Conservation (phyloP, 53 echinoderm and acorn worm genomes). For the Luidia sarsii region DNA sequence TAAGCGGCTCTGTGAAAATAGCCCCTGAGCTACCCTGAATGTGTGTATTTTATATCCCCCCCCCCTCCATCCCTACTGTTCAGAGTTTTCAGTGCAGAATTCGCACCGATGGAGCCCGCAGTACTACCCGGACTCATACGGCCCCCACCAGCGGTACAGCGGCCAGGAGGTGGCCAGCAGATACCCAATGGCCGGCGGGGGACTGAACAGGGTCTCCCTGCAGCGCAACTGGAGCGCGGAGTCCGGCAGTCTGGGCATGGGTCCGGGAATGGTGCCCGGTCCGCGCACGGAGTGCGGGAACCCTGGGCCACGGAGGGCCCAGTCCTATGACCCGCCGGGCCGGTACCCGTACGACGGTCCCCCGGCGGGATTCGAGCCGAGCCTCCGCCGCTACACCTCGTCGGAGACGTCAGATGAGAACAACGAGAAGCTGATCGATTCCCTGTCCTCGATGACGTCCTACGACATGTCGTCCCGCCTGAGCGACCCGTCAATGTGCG, state of each 20-base stretch:
- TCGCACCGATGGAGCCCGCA: conserved; percentile 1
- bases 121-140: background rate
- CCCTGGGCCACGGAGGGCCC: background rate
- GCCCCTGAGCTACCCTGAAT: too few species aligned
- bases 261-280: background rate
- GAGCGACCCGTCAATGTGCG: conserved; percentile 11
- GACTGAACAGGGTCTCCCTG: conserved; percentile 4
- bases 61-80: background rate
- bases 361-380: background rate
- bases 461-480: conserved; percentile 6
- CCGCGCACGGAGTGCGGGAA: conserved; percentile 7
- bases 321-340: background rate
- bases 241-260: conserved; percentile 1
- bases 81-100: conserved; percentile 17
- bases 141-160: conserved; percentile 11
- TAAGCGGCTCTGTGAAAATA: too few species aligned
- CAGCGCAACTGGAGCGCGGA: conserved; percentile 18
- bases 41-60: too few species aligned
- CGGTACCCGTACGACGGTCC: background rate
- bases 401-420: conserved; percentile 40
- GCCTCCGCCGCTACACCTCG: conserved; percentile 1
- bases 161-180: background rate
- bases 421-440: conserved; percentile 21
- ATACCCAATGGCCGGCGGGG: conserved; percentile 5
- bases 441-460: conserved; percentile 9